Conservation (phyloP, 2,888 invertebrate species). For the Argyra leucocephala region DNA sequence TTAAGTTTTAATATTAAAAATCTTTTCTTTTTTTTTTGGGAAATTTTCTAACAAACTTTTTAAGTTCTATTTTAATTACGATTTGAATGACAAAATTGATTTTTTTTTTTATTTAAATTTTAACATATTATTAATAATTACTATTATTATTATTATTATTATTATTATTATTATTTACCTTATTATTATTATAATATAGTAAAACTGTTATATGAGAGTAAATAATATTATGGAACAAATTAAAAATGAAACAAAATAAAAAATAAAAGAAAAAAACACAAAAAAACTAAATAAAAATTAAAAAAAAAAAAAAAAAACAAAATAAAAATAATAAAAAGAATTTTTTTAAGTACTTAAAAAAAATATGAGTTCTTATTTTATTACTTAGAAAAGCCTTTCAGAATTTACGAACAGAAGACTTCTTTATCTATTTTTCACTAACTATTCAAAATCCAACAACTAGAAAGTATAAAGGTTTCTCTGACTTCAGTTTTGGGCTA, state of each 20-base stretch:
- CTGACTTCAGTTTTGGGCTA: too few species aligned
- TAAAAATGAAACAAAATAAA: background rate
- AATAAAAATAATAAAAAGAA: background rate
- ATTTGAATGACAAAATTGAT: too few species aligned
- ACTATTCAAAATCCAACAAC: too few species aligned
- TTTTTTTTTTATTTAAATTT: too few species aligned
- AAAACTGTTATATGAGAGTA: background rate
- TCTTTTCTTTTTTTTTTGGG: too few species aligned
- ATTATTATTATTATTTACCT: background rate
- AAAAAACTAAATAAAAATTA: background rate
- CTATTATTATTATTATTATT: background rate
- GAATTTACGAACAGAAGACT: too few species aligned
- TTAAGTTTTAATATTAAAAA: too few species aligned
- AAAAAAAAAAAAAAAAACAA: background rate
- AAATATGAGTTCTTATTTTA: background rate
- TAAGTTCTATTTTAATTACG: too few species aligned
- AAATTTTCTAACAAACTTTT: too few species aligned
- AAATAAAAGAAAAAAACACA: background rate
- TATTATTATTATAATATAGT: background rate
- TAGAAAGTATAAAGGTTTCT: too few species aligned
- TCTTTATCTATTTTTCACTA: too few species aligned
- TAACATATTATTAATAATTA: background rate
- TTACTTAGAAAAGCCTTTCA: too few species aligned
- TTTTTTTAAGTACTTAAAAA: constrained; percentile 1
- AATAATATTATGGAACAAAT: background rate